Evolutionary conservation across 2,797 vertebrate species (phyloP).

Genomic region (Sandelia bainsii): DNA sequence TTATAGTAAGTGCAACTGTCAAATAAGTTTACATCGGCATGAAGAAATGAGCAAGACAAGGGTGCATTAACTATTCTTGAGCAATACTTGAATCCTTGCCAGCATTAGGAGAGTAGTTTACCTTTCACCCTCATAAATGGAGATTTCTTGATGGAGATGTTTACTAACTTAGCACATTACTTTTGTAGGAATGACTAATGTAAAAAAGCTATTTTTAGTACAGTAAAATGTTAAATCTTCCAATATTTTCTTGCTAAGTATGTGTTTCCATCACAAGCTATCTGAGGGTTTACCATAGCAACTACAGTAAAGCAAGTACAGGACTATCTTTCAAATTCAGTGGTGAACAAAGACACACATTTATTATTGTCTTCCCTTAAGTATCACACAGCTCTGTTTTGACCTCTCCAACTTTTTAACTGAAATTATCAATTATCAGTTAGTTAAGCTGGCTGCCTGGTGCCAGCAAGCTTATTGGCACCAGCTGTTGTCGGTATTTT

Average conservation of each 20-base stretch:
- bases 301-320: neutral
- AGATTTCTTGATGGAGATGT: neutral
- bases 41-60: constrained; percentile 1
- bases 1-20: neutral
- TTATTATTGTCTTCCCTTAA: constrained; percentile 6
- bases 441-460: neutral
- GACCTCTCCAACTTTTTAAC: neutral
- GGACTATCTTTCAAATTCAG: neutral
- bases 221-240: neutral
- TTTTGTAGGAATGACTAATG: no score
- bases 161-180: no score
- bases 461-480: neutral
- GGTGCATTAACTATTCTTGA: neutral
- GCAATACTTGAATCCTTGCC: neutral
- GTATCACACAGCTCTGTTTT: constrained; percentile 11
- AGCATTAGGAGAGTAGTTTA: neutral
- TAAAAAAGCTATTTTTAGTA: constrained; percentile 3
- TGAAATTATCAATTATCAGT: constrained; percentile 14
- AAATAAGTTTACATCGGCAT: constrained; percentile 10
- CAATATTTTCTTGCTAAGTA: neutral
- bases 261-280: constrained; percentile 4
- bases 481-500: no score
- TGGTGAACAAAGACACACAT: constrained; percentile 24
- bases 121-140: neutral
- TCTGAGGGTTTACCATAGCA: neutral